Evolutionary conservation across 2,113 vertebrate genomes (phyloP).

Genomic region (Gorsachius goisagi): DNA sequence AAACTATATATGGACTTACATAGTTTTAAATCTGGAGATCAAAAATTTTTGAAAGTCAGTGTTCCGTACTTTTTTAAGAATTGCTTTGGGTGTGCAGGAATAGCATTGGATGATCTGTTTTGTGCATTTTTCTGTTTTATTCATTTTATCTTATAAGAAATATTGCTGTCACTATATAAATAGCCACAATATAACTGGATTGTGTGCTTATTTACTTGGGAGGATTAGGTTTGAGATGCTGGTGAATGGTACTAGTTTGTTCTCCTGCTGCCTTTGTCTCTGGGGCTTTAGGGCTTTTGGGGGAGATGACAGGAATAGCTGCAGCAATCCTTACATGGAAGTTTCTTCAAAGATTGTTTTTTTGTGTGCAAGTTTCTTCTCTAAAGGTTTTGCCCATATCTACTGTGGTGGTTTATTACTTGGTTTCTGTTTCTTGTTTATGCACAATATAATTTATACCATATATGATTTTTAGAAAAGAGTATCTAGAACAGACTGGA

Average conservation of each 20-base stretch:
- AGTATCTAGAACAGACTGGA: background rate
- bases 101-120: background rate
- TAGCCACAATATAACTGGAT: background rate
- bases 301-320: background rate
- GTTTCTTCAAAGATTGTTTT: background rate
- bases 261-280: background rate
- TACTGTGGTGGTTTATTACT: background rate
- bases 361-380: background rate
- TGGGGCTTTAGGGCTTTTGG: background rate
- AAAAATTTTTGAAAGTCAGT: background rate
- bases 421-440: constrained; percentile 11
- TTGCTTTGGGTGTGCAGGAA: background rate
- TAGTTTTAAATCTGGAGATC: background rate
- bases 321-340: background rate
- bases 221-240: background rate
- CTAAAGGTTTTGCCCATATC: background rate
- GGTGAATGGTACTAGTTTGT: background rate
- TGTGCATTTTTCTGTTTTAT: background rate
- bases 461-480: constrained; percentile 1
- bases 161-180: background rate
- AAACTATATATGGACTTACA: background rate
- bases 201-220: background rate
- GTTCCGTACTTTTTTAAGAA: background rate
- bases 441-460: background rate
- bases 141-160: background rate